Percentiles rank a stretch among this genome's conserved stretches.
phyloP scores from a whole-genome alignment of 1,140 invertebrate species.

The Euura saliciscinereae region DNA sequence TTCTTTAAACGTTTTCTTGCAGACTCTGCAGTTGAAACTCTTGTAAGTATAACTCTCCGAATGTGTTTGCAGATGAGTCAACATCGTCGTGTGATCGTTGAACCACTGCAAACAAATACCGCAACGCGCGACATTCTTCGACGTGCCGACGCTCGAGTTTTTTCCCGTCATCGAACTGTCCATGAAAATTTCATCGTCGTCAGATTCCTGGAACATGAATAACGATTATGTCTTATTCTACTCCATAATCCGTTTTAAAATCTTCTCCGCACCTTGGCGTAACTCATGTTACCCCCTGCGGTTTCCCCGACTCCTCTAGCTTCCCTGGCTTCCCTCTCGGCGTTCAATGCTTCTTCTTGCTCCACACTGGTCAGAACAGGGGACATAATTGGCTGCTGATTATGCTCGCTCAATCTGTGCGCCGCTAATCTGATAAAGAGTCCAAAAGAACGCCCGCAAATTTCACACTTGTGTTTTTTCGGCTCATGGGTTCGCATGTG shows the following conservation, averaged over 20 bases:
- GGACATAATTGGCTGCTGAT: conserved; percentile 35
- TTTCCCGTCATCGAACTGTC: conserved; percentile 27
- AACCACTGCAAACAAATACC: conserved; percentile 46
- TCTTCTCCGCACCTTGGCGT: conserved; percentile 18
- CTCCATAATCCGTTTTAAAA: too few relatives aligned
- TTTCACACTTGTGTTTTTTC: conserved; percentile 48
- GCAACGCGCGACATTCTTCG: conserved; percentile 44
- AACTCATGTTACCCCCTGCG: not conserved
- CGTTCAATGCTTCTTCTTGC: conserved; percentile 49
- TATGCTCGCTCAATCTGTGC: conserved; percentile 45
- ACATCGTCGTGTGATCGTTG: conserved; percentile 45
- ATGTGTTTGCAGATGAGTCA: conserved; percentile 45
- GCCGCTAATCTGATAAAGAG: conserved; percentile 45
- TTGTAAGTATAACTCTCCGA: conserved; percentile 38
- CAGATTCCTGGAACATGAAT: conserved; percentile 31
- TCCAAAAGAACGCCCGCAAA: conserved; percentile 49
- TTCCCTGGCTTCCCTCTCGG: conserved; percentile 45
- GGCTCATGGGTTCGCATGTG: conserved; percentile 53
- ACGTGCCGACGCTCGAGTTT: conserved; percentile 21
- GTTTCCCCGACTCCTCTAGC: conserved; percentile 36
- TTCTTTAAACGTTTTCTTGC: conserved; percentile 48
- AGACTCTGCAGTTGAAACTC: conserved; percentile 37
- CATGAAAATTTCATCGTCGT: conserved; percentile 25
- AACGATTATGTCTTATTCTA: not conserved
- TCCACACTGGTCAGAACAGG: conserved; percentile 40